Conservation (phyloP, 2,797 vertebrate species). For the Hippoglossus hippoglossus region DNA sequence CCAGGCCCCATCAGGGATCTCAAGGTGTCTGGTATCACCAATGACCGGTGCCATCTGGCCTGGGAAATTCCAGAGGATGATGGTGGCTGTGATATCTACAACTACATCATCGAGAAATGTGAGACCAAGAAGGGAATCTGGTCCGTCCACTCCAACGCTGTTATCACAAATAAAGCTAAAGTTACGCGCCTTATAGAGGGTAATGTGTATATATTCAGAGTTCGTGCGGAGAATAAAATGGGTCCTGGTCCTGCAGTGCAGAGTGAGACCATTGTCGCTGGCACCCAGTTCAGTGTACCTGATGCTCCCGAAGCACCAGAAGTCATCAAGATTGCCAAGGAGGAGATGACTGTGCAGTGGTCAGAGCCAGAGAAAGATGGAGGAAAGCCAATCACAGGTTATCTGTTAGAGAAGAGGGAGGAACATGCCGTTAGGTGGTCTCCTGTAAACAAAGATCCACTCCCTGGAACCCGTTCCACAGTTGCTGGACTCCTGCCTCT, state of each 20-base stretch:
- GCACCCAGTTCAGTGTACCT: conserved; percentile 93
- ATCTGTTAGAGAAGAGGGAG: conserved; percentile 95
- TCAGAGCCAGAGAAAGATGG: conserved; percentile 94
- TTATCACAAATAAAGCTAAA: conserved; percentile 89
- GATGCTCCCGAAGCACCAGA: conserved; percentile 93
- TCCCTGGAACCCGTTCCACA: conserved; percentile 89
- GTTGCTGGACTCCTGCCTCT: conserved; percentile 94
- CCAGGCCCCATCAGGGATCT: conserved; percentile 93
- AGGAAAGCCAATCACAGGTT: conserved; percentile 95
- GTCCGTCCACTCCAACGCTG: conserved; percentile 93
- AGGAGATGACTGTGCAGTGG: conserved; percentile 97
- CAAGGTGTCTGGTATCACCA: conserved; percentile 91
- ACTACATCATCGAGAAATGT: conserved; percentile 99
- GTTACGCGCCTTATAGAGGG: conserved; percentile 96
- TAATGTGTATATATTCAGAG: conserved; percentile 96
- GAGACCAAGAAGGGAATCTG: conserved; percentile 97
- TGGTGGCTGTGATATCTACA: conserved; percentile 98
- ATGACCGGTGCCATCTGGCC: conserved; percentile 91
- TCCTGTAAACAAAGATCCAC: conserved; percentile 91
- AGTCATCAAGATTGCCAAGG: conserved; percentile 92
- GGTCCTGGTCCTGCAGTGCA: conserved; percentile 95
- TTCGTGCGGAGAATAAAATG: conserved; percentile 99
- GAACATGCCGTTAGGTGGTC: conserved; percentile 93
- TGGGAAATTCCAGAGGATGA: conserved; percentile 97
- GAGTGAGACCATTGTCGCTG: conserved; percentile 92